phyloP scores from a whole-genome alignment of 2,888 invertebrate genomes.

The Brenthis ino region DNA sequence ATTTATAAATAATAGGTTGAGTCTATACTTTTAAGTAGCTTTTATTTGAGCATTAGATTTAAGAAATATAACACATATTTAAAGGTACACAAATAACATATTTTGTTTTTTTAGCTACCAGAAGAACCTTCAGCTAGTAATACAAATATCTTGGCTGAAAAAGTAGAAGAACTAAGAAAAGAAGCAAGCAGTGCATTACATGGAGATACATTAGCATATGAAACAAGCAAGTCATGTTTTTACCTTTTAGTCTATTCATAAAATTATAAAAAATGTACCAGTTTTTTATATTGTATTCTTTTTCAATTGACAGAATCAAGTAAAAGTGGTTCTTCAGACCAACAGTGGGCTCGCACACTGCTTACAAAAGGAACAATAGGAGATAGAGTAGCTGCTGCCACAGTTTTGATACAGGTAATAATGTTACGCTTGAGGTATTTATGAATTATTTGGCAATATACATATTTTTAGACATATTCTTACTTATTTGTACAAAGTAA shows the following conservation, averaged over 20 bases:
- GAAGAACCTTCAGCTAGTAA: conserved; percentile 69
- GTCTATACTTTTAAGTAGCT: too few relatives aligned
- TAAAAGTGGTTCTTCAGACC: conserved; percentile 83
- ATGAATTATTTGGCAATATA: neutral
- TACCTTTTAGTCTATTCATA: neutral
- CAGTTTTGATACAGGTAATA: conserved; percentile 84
- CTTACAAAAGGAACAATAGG: conserved; percentile 90
- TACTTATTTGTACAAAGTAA: neutral
- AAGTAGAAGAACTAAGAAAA: conserved; percentile 82
- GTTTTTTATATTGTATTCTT: neutral
- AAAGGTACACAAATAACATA: too few relatives aligned
- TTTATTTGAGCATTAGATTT: too few relatives aligned
- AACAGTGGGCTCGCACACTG: conserved; percentile 90
- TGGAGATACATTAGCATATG: conserved; percentile 84
- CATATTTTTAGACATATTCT: too few relatives aligned
- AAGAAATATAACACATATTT: too few relatives aligned
- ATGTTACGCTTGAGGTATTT: neutral
- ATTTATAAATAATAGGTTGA: too few relatives aligned
- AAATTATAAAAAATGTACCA: neutral
- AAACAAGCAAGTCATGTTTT: conserved; percentile 77
- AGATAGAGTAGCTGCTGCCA: conserved; percentile 93
- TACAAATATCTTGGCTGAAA: conserved; percentile 72
- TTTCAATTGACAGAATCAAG: conserved; percentile 68
- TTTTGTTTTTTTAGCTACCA: conserved; percentile 60
- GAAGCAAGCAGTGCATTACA: conserved; percentile 86